Evolutionary conservation across 2,113 vertebrate species (phyloP).

Genomic region (Melanostigma gelatinosum): DNA sequence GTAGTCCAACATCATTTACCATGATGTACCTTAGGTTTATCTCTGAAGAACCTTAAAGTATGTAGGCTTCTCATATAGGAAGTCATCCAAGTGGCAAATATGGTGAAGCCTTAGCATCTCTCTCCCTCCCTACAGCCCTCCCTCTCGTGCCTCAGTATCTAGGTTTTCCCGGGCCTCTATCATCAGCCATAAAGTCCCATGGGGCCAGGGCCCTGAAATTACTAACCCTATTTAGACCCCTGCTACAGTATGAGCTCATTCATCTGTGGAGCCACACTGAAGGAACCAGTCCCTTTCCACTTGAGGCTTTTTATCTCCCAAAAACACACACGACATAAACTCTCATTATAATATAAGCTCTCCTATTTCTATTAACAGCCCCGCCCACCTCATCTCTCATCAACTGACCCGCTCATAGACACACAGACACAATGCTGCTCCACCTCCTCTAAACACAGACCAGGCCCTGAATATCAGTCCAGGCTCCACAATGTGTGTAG

Average conservation of each 20-base stretch:
- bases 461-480: not conserved
- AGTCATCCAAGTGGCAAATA: constrained; percentile 41
- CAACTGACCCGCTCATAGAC: constrained; percentile 19
- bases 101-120: not conserved
- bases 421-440: constrained; percentile 8
- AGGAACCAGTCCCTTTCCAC: constrained; percentile 28
- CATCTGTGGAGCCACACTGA: constrained; percentile 35
- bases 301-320: constrained; percentile 54
- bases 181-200: constrained; percentile 56
- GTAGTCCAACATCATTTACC: constrained; percentile 4
- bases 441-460: constrained; percentile 23
- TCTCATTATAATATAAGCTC: constrained; percentile 51
- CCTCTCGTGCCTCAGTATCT: constrained; percentile 43
- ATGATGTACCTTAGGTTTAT: constrained; percentile 21
- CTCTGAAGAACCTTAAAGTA: constrained; percentile 22
- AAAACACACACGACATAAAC: constrained; percentile 62
- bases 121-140: not conserved
- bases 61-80: constrained; percentile 26
- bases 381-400: constrained; percentile 34
- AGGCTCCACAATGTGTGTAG: not conserved
- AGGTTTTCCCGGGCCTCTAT: constrained; percentile 66
- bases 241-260: constrained; percentile 45
- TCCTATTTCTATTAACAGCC: constrained; percentile 51
- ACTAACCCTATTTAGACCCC: constrained; percentile 64
- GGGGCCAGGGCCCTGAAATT: constrained; percentile 50